These are phyloP conservation scores for Sepioteuthis lessoniana DNA, from an alignment of 2,888 invertebrate species.

Conservation along the genomic window DNA sequence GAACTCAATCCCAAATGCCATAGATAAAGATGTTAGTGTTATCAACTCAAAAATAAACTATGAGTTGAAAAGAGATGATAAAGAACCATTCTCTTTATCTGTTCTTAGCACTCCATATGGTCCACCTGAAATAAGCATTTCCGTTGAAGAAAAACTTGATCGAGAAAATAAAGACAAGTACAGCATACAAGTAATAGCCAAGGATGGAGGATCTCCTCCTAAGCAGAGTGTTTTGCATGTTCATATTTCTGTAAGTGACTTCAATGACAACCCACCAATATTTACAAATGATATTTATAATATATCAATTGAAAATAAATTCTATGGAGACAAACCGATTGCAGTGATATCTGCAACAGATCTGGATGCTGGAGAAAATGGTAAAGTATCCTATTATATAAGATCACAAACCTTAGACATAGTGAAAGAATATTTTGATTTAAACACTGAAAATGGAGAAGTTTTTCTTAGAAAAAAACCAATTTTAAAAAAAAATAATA, in stretches of 20 bases:
- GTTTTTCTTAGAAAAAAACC: too few relatives aligned
- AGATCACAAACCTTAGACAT: slow-evolving; percentile 51
- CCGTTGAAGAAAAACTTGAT: background rate
- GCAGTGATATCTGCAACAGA: slow-evolving; percentile 58
- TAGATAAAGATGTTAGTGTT: background rate
- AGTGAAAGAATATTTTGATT: too few relatives aligned
- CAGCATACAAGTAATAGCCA: background rate
- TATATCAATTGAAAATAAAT: slow-evolving; percentile 54
- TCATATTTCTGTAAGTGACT: slow-evolving; percentile 54
- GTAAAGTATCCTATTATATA: slow-evolving; percentile 57
- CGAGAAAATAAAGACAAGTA: background rate
- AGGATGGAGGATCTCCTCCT: background rate
- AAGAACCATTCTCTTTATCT: background rate
- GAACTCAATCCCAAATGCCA: background rate
- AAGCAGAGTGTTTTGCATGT: slow-evolving; percentile 50
- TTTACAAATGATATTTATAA: slow-evolving; percentile 53
- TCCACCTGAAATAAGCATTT: background rate
- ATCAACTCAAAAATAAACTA: background rate
- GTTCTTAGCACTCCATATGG: background rate
- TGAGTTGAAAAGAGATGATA: background rate
- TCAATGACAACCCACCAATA: slow-evolving; percentile 58
- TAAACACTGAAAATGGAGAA: too few relatives aligned
- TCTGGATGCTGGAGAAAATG: slow-evolving; percentile 55
- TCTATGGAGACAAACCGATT: slow-evolving; percentile 53
- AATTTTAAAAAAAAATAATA: too few relatives aligned